Conservation (phyloP, 2,888 invertebrate species). For the Eurois occulta region DNA sequence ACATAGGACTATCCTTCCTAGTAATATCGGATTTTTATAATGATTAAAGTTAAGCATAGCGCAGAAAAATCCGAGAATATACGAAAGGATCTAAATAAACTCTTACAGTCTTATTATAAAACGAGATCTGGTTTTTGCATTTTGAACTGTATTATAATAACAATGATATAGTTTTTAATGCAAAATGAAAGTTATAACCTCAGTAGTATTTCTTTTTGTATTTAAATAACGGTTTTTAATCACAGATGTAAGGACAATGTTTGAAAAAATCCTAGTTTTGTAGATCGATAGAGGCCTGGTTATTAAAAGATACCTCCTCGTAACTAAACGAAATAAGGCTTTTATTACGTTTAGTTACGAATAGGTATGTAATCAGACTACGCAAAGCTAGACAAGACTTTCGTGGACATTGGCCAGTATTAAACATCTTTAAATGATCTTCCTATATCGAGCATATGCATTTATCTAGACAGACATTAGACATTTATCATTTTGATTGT, state of each 20-base stretch:
- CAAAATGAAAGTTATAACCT: background rate
- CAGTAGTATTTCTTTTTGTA: background rate
- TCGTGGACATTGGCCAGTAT: background rate
- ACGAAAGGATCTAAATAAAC: background rate
- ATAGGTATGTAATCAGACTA: background rate
- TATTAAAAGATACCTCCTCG: background rate
- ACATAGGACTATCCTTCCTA: too few relatives aligned
- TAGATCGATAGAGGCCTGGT: background rate
- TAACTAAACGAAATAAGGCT: background rate
- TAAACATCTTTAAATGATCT: background rate
- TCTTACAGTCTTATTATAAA: background rate
- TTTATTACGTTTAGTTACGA: too few relatives aligned
- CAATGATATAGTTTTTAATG: background rate
- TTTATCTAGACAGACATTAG: background rate
- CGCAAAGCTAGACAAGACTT: background rate
- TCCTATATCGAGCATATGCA: background rate
- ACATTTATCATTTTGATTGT: background rate
- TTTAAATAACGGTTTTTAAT: background rate
- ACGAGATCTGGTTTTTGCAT: background rate
- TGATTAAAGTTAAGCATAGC: too few relatives aligned
- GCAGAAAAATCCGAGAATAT: too few relatives aligned
- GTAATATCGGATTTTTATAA: too few relatives aligned
- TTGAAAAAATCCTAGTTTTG: background rate
- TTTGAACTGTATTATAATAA: background rate
- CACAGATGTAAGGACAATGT: background rate